These are phyloP conservation scores for Moxostoma hubbsi DNA, from an alignment of 2,797 vertebrate genomes.

Conservation along the genomic window DNA sequence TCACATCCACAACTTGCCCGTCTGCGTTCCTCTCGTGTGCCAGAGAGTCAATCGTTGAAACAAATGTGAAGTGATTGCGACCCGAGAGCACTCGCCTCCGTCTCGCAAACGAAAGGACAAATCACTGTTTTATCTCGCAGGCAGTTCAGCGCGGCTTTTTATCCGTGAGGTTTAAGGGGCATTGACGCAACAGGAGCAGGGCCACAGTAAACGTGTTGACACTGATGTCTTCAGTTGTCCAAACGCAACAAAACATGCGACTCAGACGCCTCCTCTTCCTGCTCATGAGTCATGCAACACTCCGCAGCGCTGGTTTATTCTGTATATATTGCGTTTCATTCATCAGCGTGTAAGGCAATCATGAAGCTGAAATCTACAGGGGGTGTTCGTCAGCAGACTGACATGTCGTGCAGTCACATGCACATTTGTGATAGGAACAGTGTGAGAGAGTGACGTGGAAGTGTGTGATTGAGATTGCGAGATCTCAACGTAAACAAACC, in stretches of 20 bases:
- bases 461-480: no score
- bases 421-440: no score
- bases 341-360: background rate
- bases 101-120: slow-evolving; percentile 16
- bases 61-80: slow-evolving; percentile 77
- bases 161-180: slow-evolving; percentile 65
- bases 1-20: slow-evolving; percentile 63
- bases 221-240: slow-evolving; percentile 64
- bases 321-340: background rate
- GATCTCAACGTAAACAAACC: no score
- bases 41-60: slow-evolving; percentile 73
- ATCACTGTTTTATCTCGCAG: slow-evolving; percentile 63
- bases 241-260: slow-evolving; percentile 59
- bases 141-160: slow-evolving; percentile 66
- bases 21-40: slow-evolving; percentile 55
- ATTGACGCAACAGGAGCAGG: slow-evolving; percentile 64
- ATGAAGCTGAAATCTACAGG: no score
- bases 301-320: background rate
- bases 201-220: slow-evolving; percentile 66
- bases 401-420: no score
- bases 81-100: slow-evolving; percentile 40
- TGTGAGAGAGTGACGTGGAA: no score
- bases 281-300: background rate
- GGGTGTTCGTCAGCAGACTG: no score
- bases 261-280: slow-evolving; percentile 39